These are phyloP conservation scores for Labeo calbasu DNA, from an alignment of 2,797 vertebrate genomes.

Conservation along the genomic window DNA sequence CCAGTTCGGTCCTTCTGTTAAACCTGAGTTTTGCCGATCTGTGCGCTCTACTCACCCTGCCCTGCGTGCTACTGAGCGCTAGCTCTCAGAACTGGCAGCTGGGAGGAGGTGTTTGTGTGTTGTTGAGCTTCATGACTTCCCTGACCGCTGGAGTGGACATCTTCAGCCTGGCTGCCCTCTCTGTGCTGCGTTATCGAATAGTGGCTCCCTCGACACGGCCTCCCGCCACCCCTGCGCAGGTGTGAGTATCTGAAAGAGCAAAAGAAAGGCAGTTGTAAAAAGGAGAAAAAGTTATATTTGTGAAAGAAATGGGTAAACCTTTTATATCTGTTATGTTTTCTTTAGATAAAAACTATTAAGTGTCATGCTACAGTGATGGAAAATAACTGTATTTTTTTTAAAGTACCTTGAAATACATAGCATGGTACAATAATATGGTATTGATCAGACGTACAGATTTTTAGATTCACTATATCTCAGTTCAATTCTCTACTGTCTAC, in stretches of 20 bases:
- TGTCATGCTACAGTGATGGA: background rate
- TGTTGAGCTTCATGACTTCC: constrained; percentile 75
- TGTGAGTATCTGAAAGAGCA: constrained; percentile 66
- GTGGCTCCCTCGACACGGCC: constrained; percentile 64
- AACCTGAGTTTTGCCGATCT: constrained; percentile 77
- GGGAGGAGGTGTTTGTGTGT: constrained; percentile 68
- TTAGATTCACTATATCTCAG: background rate
- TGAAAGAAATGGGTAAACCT: background rate
- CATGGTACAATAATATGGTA: background rate
- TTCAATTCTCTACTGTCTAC: background rate
- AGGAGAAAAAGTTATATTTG: background rate
- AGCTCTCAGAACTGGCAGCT: constrained; percentile 74
- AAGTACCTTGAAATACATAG: background rate
- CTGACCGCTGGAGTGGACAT: constrained; percentile 74
- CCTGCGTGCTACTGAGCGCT: constrained; percentile 72
- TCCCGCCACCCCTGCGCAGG: constrained; percentile 61
- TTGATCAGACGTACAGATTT: background rate
- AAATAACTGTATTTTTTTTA: no score
- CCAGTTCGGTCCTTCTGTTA: constrained; percentile 74
- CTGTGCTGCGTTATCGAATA: constrained; percentile 72
- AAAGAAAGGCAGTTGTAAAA: background rate
- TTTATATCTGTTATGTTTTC: background rate
- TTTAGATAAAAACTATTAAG: background rate
- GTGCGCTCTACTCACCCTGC: constrained; percentile 73
- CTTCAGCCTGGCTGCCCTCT: constrained; percentile 74